Percentiles rank a stretch among this genome's conserved stretches.
Conservation (phyloP, 2,888 invertebrate species). For the Macaria notata region DNA sequence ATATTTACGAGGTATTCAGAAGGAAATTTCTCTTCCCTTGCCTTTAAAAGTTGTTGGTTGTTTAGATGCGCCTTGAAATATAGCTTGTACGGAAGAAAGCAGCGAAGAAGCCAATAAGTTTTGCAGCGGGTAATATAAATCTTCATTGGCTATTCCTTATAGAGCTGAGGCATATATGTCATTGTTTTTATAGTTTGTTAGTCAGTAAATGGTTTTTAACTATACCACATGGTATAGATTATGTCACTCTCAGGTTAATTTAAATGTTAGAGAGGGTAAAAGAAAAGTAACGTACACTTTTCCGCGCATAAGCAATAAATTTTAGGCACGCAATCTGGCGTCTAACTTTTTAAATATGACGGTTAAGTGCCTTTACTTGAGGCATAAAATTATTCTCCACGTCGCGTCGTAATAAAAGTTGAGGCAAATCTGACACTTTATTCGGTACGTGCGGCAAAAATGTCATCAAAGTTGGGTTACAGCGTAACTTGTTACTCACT, state of each 20-base stretch:
- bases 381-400: conserved; percentile 5
- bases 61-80: conserved; percentile 17
- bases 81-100: conserved; percentile 7
- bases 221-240: not conserved
- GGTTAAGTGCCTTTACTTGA: not conserved
- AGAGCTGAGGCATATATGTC: not conserved
- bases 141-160: conserved; percentile 6
- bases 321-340: not conserved
- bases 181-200: not conserved
- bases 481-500: conserved; percentile 54
- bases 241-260: too few species aligned
- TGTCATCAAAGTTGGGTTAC: conserved; percentile 46
- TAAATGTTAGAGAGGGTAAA: too few species aligned
- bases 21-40: conserved; percentile 11
- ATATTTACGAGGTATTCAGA: conserved; percentile 12
- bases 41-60: conserved; percentile 9
- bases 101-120: conserved; percentile 3
- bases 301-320: not conserved
- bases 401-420: conserved; percentile 23
- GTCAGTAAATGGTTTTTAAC: not conserved
- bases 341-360: conserved; percentile 1
- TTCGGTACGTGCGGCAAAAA: conserved; percentile 39
- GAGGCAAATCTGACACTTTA: conserved; percentile 25
- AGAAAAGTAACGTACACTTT: too few species aligned
- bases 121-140: conserved; percentile 14